A percentile compares a stretch with the other conserved stretches of the same genome.
Conservation (phyloP, 1,140 invertebrate species). For the Phymorhynchus buccinoides region DNA sequence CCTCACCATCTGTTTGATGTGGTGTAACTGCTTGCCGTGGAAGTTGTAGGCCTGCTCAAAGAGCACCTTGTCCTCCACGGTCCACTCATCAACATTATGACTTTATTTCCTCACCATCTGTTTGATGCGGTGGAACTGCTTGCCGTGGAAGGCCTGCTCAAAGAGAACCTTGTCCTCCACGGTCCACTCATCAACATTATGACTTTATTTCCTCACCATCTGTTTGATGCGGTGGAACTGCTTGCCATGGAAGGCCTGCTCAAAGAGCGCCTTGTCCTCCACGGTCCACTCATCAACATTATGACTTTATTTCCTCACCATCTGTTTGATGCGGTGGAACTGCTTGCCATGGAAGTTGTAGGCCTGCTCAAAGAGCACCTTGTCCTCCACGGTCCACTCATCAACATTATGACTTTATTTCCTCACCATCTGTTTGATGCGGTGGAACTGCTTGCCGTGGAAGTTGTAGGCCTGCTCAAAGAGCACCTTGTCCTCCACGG, state of each 20-base stretch:
- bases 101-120: slow-evolving; percentile 98
- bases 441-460: slow-evolving; percentile 97
- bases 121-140: slow-evolving; percentile 96
- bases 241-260: slow-evolving; percentile 98
- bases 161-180: slow-evolving; percentile 97
- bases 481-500: slow-evolving; percentile 93
- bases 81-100: slow-evolving; percentile 99
- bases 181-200: neutral
- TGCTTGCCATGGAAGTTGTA: slow-evolving; percentile 99
- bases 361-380: slow-evolving; percentile 97
- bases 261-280: slow-evolving; percentile 97
- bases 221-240: slow-evolving; percentile 96
- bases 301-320: no score
- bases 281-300: slow-evolving; percentile 69
- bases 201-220: no score
- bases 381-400: slow-evolving; percentile 83
- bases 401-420: no score
- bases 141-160: slow-evolving; percentile 98
- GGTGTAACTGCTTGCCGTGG: slow-evolving; percentile 97
- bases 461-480: slow-evolving; percentile 99
- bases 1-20: slow-evolving; percentile 97
- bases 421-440: slow-evolving; percentile 97
- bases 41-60: slow-evolving; percentile 99
- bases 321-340: slow-evolving; percentile 96
- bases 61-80: slow-evolving; percentile 96